Evolutionary conservation across 2,888 invertebrate genomes (phyloP), one percentile per base, ranked within the genome.

Genomic region (Lepidonotus clava): DNA sequence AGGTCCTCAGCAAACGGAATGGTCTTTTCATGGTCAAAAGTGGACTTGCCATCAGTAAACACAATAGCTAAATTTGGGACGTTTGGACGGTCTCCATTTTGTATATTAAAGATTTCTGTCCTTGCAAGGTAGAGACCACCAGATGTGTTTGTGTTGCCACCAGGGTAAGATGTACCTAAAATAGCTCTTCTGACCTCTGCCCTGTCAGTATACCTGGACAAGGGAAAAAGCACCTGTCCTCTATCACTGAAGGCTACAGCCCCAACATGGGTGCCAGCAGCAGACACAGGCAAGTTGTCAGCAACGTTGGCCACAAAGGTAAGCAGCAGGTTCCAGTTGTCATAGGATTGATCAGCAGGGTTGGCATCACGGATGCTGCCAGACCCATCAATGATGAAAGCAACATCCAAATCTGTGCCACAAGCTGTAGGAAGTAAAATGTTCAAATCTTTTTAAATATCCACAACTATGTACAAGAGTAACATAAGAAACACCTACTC

Each of bases 291-390:
- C n/a, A 71, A 38, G 24, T 71, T 36, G 71, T 83, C 83, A 56
- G 36, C 83, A 53, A 83, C n/a, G 56, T 56, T 51, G 56, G 51
- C 66, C 21, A 84, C 84, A 66, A 85, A 85, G 5, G 34, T 38
- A 1, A 85, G 46, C 1, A 85, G 41, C 8, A 85, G 76, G 53
- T 46, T 71, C 85, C 85, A 85, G 36, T 85, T 85, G 56, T 85
- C 85, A 41, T 28, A 85, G 18, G 71, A 71, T 6, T 38, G 32
- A 71, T 85, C 85, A 18, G 51, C 28, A 0, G 85, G 85, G 66
- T 85, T 85, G 28, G 61, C 46, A 71, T 85, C 85, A 24, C 85
- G 85, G 34, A 85, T 85, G 11, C 67, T 67, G 21, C 85, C 85
- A 32, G 85, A 85, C 8, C 85, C 66, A 66, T 85, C 85, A 32